These are phyloP conservation scores for Doryteuthis pealeii DNA, from an alignment of 1,140 invertebrate species.

Conservation along the genomic window DNA sequence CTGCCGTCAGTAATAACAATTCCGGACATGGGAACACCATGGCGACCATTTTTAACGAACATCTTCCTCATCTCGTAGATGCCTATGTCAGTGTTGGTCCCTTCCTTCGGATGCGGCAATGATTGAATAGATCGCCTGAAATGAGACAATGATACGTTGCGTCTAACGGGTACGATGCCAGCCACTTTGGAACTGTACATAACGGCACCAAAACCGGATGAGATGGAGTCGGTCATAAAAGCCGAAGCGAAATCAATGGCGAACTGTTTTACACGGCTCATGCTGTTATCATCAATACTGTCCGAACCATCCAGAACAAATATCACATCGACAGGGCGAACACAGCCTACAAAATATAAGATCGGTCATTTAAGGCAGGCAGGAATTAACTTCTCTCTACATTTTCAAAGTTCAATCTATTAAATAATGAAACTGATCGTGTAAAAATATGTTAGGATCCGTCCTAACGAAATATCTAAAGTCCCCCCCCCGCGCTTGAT, in stretches of 20 bases:
- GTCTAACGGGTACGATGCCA: conserved; percentile 17
- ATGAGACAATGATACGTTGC: conserved; percentile 6
- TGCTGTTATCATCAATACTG: conserved; percentile 23
- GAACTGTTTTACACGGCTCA: conserved; percentile 22
- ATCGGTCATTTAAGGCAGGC: too few relatives aligned
- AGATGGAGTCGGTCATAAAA: conserved; percentile 21
- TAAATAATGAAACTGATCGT: too few relatives aligned
- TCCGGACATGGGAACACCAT: conserved; percentile 25
- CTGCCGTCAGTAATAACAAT: conserved; percentile 43
- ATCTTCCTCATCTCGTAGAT: neutral
- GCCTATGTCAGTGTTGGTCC: conserved; percentile 24
- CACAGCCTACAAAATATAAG: conserved; percentile 20
- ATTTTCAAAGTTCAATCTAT: too few relatives aligned
- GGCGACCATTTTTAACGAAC: conserved; percentile 13
- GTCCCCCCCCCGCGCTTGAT: too few relatives aligned
- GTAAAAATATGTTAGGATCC: too few relatives aligned
- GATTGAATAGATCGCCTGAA: conserved; percentile 12
- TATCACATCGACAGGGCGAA: conserved; percentile 24
- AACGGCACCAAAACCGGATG: conserved; percentile 27
- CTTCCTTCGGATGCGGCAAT: conserved; percentile 28
- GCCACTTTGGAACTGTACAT: conserved; percentile 29
- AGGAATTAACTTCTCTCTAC: too few relatives aligned
- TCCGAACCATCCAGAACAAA: conserved; percentile 34
- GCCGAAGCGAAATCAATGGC: conserved; percentile 23
- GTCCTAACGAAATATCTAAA: too few relatives aligned